Base-by-base conservation (phyloP, 2,797 vertebrate genomes). In the Acomys russatus region DNA sequence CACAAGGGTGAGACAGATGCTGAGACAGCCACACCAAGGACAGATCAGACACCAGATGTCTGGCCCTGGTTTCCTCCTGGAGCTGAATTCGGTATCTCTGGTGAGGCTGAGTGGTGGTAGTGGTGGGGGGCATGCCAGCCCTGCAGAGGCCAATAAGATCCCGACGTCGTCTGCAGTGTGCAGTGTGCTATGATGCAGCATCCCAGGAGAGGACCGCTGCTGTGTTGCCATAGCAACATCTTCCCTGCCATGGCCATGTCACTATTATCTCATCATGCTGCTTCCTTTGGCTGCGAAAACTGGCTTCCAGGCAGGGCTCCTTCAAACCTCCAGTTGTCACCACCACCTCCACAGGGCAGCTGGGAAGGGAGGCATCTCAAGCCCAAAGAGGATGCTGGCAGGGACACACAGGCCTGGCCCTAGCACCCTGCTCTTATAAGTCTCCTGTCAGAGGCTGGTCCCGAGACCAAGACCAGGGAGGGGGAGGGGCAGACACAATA, bases 141-240 rank as follows among this genome's bases (percentile, higher is more conserved):
- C 38, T 9, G 20, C 14, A 35, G 44, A 77, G 12, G 30, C 56
- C 51, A 71, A 33, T 0, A 30, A 9, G 0, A 1, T 61, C 35
- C 22, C 22, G 12, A 49, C 3, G 17, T 38, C 51, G 22, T 59
- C 90, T 91, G n/a, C 17, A 44, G 51, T 9, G 18, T 85, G 6
- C 30, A 51, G 74, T 22, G 74, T 22, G n/a, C 88, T 78, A 6
- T 38, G 77, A 70, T 61, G 78, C 54, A 9, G 54, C 77, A 33
- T 78, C 74, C 88, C 89, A 63, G 56, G 77, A 91, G 77, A 71
- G 25, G 28, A n/a, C 18, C 17, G 64, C 76, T 79, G 63, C 64
- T 59, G 9, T 10, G 90, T 83, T 83, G 35, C 90, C 79, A 83
- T 83, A 79, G 90, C 68, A 73, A 49, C 79, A 20, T 61, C 79